Base-by-base conservation (phyloP, 2,888 invertebrate species). In the Drosophila cognata region DNA sequence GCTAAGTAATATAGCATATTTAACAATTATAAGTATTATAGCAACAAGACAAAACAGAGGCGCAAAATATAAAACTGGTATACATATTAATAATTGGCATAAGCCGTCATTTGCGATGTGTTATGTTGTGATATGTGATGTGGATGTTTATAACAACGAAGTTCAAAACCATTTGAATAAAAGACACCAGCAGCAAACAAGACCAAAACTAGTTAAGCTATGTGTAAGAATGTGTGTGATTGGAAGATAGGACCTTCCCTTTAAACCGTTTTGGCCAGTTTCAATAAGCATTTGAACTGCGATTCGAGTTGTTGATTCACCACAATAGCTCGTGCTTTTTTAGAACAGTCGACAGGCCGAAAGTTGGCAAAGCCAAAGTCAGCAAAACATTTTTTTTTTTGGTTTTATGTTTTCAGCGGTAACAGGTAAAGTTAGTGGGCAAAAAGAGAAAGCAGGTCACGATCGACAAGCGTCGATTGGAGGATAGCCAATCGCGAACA, bases 371-470 rank as follows among this genome's bases (percentile, higher is more conserved):
- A 52, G 58, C 29, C 63, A 63, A 53, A 68, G 55, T 21, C 29
- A 36, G 57, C 41, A 21, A 46, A 68, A 58, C 35, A 70, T 60
- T 50, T 29, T 29, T 31, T 2, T n/a, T 48, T 16, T 51, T 65
- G 8, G 16, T 36, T 29, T 43, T 13, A 8, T 36, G 41, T 36
- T 51, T 55, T 38, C 41, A 31, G 35, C 41, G 59, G 59, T 43
- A 73, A 67, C 67, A 67, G 76, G 78, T 72, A 76, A 60, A 64
- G 71, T 53, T 60, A 53, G 77, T 77, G 62, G 77, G 61, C 65
- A 59, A 70, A 82, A 84, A 87, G 89, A 89, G 84, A 84, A 84
- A 89, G 84, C 89, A 74, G 89, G 89, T 84, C 84, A 68, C 74
- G 77, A 81, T 81, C 81, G 65, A 65, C 72, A 82, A 74, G 72